phyloP scores from a whole-genome alignment of 2,888 invertebrate species.

The Nomada flava region DNA sequence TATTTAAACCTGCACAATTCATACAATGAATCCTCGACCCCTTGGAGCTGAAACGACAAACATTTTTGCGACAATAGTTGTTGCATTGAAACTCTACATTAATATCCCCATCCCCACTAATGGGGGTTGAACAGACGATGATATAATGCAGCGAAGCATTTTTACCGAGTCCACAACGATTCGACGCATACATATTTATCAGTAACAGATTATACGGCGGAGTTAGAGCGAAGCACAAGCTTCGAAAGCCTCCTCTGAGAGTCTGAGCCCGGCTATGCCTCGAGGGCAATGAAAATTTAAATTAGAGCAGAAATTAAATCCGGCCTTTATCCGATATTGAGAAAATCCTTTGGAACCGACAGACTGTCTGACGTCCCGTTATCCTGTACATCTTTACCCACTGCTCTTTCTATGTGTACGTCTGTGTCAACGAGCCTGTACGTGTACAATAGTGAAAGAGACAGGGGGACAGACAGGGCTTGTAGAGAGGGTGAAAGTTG shows the following conservation, averaged over 20 bases:
- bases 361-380: conserved; percentile 64
- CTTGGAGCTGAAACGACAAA: not conserved
- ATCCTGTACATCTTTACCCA: conserved; percentile 49
- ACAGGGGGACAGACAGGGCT: not conserved
- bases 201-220: conserved; percentile 65
- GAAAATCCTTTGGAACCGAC: conserved; percentile 67
- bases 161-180: conserved; percentile 48
- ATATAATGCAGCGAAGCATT: conserved; percentile 48
- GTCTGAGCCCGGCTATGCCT: conserved; percentile 57
- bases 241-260: conserved; percentile 63
- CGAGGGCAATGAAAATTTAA: conserved; percentile 72
- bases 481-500: not conserved
- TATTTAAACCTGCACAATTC: no score
- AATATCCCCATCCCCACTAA: not conserved
- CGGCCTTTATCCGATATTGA: conserved; percentile 72
- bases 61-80: conserved; percentile 14
- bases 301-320: conserved; percentile 73
- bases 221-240: conserved; percentile 60
- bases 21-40: not conserved
- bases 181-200: conserved; percentile 67
- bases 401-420: conserved; percentile 6
- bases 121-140: conserved; percentile 30
- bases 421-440: not conserved
- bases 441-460: not conserved
- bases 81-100: conserved; percentile 1